Conservation (phyloP, 2,113 vertebrate genomes). For the Rhinopomastus cyanomelas region DNA sequence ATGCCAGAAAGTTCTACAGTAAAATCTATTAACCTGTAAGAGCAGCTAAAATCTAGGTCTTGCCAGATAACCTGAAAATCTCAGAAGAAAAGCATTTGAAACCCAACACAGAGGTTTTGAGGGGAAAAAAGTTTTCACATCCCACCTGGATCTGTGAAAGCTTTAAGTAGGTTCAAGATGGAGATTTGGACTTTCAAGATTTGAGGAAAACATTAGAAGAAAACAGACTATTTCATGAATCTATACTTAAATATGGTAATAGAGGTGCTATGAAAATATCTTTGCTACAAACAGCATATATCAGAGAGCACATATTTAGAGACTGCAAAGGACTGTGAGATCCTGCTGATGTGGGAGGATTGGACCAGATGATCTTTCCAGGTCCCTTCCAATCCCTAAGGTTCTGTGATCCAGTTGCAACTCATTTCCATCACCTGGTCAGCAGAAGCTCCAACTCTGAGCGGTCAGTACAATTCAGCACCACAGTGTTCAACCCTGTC, state of each 20-base stretch:
- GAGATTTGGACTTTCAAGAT: neutral
- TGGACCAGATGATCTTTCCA: too few species aligned
- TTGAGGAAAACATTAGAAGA: neutral
- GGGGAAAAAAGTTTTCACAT: neutral
- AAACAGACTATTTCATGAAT: neutral
- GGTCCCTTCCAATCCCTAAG: too few species aligned
- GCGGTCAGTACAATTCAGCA: neutral
- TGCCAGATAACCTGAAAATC: neutral
- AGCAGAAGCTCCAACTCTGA: neutral
- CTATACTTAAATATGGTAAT: neutral
- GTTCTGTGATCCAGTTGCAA: too few species aligned
- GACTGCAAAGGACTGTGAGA: neutral
- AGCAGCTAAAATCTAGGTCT: neutral
- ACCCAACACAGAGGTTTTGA: neutral
- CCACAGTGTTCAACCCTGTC: neutral
- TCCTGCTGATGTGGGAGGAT: too few species aligned
- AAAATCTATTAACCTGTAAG: neutral
- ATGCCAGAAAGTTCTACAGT: slow-evolving; percentile 1
- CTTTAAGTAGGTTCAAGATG: neutral
- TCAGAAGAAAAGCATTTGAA: slow-evolving; percentile 32
- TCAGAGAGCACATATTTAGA: neutral
- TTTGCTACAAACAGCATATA: neutral
- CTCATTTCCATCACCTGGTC: neutral
- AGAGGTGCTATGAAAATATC: neutral
- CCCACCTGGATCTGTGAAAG: neutral